Percentiles rank a stretch among this genome's conserved stretches.
phyloP scores from a whole-genome alignment of 2,797 vertebrate species.

The Sebastes iracundus region DNA sequence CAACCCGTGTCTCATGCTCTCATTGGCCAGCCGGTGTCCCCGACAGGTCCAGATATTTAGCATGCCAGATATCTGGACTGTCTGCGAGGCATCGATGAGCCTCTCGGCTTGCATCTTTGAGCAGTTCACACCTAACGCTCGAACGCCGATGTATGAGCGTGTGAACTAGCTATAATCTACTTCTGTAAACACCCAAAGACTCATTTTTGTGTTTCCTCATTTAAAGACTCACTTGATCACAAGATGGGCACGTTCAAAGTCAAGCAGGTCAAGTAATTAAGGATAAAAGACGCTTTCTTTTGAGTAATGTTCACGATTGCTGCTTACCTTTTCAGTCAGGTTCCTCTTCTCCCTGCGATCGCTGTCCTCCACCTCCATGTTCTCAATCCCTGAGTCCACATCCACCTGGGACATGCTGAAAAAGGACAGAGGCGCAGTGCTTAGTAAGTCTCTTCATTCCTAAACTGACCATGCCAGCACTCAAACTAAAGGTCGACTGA shows the following conservation, averaged over 20 bases:
- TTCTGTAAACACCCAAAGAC: background rate
- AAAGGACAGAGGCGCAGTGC: slow-evolving; percentile 44
- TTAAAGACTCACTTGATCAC: background rate
- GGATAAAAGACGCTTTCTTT: background rate
- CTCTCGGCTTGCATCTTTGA: too few species aligned
- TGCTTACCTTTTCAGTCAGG: slow-evolving; percentile 92
- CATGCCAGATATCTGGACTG: too few species aligned
- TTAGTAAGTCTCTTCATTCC: slow-evolving; percentile 1
- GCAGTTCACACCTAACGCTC: too few species aligned
- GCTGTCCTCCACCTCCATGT: slow-evolving; percentile 98
- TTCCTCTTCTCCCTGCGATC: slow-evolving; percentile 98
- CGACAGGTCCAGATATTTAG: too few species aligned
- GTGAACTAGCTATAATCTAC: too few species aligned
- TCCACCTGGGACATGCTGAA: slow-evolving; percentile 99
- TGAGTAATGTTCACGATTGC: background rate
- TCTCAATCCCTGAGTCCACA: slow-evolving; percentile 99
- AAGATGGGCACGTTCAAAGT: slow-evolving; percentile 19
- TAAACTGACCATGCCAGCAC: background rate
- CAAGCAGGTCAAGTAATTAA: background rate
- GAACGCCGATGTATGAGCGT: too few species aligned
- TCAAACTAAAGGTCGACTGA: background rate
- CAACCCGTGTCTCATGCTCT: too few species aligned
- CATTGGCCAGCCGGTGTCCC: too few species aligned
- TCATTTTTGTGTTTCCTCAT: background rate
- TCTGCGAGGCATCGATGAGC: too few species aligned